A percentile compares a stretch with the other conserved stretches of the same genome.
phyloP scores from a whole-genome alignment of 2,888 invertebrate genomes.

The Carabus problematicus region DNA sequence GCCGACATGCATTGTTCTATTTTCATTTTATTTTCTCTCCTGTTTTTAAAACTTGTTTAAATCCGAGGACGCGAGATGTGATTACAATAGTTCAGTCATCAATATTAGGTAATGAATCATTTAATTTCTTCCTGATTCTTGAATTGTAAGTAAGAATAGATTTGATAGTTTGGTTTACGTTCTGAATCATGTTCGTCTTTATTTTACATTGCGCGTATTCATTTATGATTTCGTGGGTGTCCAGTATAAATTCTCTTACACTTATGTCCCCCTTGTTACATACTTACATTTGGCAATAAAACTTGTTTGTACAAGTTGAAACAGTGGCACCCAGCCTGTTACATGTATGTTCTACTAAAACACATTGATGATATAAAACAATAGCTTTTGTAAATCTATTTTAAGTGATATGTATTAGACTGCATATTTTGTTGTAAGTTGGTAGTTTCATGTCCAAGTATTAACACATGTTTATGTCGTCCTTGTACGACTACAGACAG shows the following conservation, averaged over 20 bases:
- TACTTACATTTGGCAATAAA: slow-evolving; percentile 8
- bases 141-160: too few species aligned
- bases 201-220: not conserved
- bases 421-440: slow-evolving; percentile 39
- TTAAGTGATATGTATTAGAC: slow-evolving; percentile 42
- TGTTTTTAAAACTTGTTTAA: slow-evolving; percentile 24
- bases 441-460: slow-evolving; percentile 36
- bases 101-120: not conserved
- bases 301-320: not conserved
- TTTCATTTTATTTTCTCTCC: slow-evolving; percentile 28
- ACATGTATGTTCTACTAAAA: slow-evolving; percentile 15
- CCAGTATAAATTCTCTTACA: not conserved
- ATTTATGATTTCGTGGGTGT: slow-evolving; percentile 11
- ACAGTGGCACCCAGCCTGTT: slow-evolving; percentile 32
- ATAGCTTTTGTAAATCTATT: slow-evolving; percentile 35
- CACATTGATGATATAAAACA: slow-evolving; percentile 9
- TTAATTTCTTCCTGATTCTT: slow-evolving; percentile 7
- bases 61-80: slow-evolving; percentile 27
- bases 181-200: slow-evolving; percentile 11
- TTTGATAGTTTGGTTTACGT: slow-evolving; percentile 19
- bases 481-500: slow-evolving; percentile 6
- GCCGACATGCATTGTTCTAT: slow-evolving; percentile 17
- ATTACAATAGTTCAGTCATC: slow-evolving; percentile 3
- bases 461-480: slow-evolving; percentile 29
- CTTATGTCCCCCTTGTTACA: not conserved